Evolutionary conservation across 2,113 vertebrate genomes (phyloP).

Genomic region (Stercorarius parasiticus): DNA sequence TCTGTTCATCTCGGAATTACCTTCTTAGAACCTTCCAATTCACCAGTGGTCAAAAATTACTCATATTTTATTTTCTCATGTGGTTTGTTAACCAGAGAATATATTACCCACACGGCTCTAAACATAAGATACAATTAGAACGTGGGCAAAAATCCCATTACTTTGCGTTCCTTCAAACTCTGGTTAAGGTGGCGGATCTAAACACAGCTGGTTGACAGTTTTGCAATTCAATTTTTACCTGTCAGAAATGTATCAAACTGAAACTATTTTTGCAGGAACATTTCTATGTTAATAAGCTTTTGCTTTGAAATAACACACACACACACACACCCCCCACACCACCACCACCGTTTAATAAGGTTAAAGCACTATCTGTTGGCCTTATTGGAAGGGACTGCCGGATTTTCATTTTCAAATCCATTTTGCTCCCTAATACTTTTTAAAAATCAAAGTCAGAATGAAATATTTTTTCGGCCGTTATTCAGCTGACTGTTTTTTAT

Average conservation of each 20-base stretch:
- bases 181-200: background rate
- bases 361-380: background rate
- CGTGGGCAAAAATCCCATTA: background rate
- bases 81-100: background rate
- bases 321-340: background rate
- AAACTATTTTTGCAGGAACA: background rate
- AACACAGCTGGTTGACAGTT: background rate
- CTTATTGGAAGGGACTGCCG: background rate
- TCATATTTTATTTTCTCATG: rapidly evolving
- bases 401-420: background rate
- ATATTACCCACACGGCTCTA: background rate
- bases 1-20: background rate
- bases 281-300: slow-evolving; percentile 32
- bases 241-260: background rate
- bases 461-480: background rate
- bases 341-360: background rate
- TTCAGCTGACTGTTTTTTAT: background rate
- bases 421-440: background rate
- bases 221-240: slow-evolving; percentile 24
- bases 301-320: background rate
- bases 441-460: background rate
- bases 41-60: background rate
- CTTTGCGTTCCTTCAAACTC: background rate
- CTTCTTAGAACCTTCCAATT: background rate
- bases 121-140: background rate